Conservation (phyloP, 2,888 invertebrate genomes). For the Lasioglossum vierecki region DNA sequence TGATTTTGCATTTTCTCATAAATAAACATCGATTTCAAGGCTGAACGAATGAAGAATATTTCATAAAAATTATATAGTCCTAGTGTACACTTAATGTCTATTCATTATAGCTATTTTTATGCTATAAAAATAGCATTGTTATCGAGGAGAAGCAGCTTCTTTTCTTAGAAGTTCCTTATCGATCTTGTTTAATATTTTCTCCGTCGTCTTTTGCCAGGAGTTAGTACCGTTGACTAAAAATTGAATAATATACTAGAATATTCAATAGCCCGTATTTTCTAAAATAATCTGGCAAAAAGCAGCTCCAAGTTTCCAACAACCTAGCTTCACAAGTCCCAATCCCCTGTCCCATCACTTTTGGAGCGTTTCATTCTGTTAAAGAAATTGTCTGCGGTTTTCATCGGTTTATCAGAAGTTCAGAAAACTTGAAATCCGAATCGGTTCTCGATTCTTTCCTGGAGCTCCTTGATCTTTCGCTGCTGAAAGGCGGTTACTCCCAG, state of each 20-base stretch:
- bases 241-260: too few relatives aligned
- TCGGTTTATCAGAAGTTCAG: neutral
- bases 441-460: neutral
- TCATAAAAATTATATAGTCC: neutral
- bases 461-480: conserved; percentile 16
- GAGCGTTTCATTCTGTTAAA: neutral
- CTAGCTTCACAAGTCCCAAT: too few relatives aligned
- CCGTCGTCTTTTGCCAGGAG: neutral
- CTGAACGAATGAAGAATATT: neutral
- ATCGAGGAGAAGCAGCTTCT: neutral
- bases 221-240: neutral
- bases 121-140: neutral
- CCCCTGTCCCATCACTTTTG: too few relatives aligned
- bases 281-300: too few relatives aligned
- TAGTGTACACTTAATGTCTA: neutral
- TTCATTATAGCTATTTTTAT: too few relatives aligned
- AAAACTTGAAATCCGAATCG: neutral
- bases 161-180: neutral
- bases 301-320: too few relatives aligned
- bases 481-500: neutral
- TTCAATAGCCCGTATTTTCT: too few relatives aligned
- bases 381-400: neutral
- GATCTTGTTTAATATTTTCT: neutral
- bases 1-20: neutral
- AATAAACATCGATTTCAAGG: neutral